Conservation (phyloP, 2,888 invertebrate genomes). For the Nezara viridula region DNA sequence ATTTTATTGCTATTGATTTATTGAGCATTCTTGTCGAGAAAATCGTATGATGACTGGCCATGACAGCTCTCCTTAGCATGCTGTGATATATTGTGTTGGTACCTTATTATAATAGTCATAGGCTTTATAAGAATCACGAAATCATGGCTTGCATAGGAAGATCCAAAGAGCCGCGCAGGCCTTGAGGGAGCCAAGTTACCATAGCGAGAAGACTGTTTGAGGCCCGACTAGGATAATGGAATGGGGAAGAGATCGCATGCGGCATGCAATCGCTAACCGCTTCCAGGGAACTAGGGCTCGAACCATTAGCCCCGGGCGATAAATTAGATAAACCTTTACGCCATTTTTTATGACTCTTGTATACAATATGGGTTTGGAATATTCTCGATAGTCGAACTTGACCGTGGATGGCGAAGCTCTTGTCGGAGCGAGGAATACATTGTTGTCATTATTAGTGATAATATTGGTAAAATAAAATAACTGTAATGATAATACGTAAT, state of each 20-base stretch:
- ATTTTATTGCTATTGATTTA: too few relatives aligned
- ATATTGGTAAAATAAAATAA: too few relatives aligned
- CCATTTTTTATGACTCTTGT: background rate
- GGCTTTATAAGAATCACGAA: background rate
- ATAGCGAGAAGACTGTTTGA: constrained; percentile 13
- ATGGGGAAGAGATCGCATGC: constrained; percentile 16
- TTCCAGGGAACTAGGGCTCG: background rate
- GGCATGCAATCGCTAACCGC: constrained; percentile 16
- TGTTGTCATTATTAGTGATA: too few relatives aligned
- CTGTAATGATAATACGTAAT: too few relatives aligned
- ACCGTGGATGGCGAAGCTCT: background rate
- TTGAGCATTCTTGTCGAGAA: background rate
- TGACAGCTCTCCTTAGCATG: background rate
- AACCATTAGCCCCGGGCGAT: constrained; percentile 7
- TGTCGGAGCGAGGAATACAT: too few relatives aligned
- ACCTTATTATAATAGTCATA: background rate
- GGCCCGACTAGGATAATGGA: background rate
- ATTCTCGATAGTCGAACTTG: background rate
- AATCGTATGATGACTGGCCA: background rate
- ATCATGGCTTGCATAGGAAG: background rate
- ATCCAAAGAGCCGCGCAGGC: background rate
- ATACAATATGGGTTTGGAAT: background rate
- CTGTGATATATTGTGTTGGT: background rate
- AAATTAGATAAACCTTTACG: background rate
- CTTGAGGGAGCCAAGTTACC: constrained; percentile 26